Conservation (phyloP, 2,888 invertebrate genomes). For the Melanophora roralis region DNA sequence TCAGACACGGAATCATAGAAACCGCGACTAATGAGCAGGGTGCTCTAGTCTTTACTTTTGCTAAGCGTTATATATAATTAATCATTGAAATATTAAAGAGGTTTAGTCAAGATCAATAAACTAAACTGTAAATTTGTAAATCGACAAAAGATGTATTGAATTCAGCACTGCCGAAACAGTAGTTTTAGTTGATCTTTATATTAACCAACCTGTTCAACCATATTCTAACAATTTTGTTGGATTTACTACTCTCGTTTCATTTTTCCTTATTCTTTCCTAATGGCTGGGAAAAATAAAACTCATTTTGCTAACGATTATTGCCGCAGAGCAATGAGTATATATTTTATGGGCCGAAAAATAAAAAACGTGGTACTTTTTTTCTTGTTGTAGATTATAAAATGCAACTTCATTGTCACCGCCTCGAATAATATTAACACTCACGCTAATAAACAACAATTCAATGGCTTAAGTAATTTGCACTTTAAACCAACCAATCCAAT, state of each 20-base stretch:
- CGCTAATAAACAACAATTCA: slow-evolving; percentile 25
- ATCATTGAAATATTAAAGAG: too few relatives aligned
- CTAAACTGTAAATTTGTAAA: too few relatives aligned
- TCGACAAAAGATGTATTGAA: too few relatives aligned
- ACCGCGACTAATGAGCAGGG: too few relatives aligned
- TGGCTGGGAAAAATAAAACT: slow-evolving; percentile 30
- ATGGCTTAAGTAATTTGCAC: slow-evolving; percentile 14
- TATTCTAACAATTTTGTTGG: neutral
- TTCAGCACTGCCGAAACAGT: too few relatives aligned
- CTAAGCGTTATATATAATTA: too few relatives aligned
- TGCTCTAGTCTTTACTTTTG: too few relatives aligned
- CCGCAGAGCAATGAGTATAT: slow-evolving; percentile 31
- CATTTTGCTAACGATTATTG: slow-evolving; percentile 47
- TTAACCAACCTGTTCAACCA: too few relatives aligned
- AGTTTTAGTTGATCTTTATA: too few relatives aligned
- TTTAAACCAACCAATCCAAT: neutral
- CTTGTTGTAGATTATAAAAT: slow-evolving; percentile 13
- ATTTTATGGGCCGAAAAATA: slow-evolving; percentile 27
- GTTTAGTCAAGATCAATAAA: too few relatives aligned
- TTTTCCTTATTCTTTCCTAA: neutral
- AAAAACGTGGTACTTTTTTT: slow-evolving; percentile 1
- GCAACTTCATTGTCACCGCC: slow-evolving; percentile 28
- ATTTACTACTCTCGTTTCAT: neutral
- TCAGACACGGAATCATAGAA: too few relatives aligned
- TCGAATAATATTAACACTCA: neutral